Conservation (phyloP, 2,113 vertebrate genomes). For the Ibidorhyncha struthersii region DNA sequence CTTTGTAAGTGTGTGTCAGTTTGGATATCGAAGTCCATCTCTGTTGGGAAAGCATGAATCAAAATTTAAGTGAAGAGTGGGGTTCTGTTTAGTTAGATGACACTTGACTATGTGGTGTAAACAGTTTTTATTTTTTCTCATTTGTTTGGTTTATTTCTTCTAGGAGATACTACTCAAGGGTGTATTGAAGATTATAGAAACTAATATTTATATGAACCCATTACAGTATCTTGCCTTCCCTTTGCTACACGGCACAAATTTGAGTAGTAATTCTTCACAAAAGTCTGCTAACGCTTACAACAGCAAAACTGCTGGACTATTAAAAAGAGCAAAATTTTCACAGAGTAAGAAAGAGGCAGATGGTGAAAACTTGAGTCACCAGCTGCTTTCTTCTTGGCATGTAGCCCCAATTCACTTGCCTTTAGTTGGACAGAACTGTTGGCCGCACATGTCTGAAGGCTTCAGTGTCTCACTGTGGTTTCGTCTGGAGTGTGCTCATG, state of each 20-base stretch:
- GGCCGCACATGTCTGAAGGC: conserved; percentile 95
- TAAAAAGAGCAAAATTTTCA: conserved; percentile 77
- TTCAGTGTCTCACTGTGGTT: conserved; percentile 95
- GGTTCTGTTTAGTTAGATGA: background rate
- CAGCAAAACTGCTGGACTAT: conserved; percentile 62
- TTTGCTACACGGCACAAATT: conserved; percentile 67
- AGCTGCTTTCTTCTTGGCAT: conserved; percentile 90
- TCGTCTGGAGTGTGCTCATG: conserved; percentile 66
- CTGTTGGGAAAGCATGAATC: background rate
- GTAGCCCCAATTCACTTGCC: conserved; percentile 90
- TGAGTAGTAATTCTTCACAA: conserved; percentile 67
- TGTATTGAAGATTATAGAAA: conserved; percentile 87
- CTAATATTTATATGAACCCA: conserved; percentile 82
- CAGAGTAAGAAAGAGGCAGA: conserved; percentile 78
- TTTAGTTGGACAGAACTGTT: conserved; percentile 93
- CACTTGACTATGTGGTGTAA: background rate
- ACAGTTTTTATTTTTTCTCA: background rate
- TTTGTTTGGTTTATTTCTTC: background rate
- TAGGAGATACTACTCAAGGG: conserved; percentile 91
- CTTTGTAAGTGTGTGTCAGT: background rate
- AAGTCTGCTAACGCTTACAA: conserved; percentile 69
- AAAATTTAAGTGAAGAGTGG: background rate
- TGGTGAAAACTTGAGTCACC: conserved; percentile 70
- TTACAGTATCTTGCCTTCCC: conserved; percentile 91
- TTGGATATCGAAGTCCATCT: background rate